Percentiles rank a stretch among this genome's conserved stretches.
phyloP scores from a whole-genome alignment of 2,797 vertebrate genomes.

The Spondyliosoma cantharus region DNA sequence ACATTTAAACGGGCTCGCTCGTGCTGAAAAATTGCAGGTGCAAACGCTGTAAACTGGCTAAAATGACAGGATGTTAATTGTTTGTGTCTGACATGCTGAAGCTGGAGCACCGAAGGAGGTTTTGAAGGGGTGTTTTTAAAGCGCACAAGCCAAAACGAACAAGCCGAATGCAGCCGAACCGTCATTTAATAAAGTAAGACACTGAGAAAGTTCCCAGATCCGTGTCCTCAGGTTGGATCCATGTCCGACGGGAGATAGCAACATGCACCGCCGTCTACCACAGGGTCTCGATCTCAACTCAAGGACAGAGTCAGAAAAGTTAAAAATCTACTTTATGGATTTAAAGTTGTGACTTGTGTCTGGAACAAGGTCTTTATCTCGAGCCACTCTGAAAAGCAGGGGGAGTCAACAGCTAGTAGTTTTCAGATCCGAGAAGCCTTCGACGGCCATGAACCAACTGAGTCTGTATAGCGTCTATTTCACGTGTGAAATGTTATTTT shows the following conservation, averaged over 20 bases:
- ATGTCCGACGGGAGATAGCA: background rate
- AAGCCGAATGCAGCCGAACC: background rate
- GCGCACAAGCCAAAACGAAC: background rate
- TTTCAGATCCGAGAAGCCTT: background rate
- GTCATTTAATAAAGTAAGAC: background rate
- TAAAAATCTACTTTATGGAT: background rate
- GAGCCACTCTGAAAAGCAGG: background rate
- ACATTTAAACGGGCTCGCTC: background rate
- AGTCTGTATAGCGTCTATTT: background rate
- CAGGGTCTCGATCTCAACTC: background rate
- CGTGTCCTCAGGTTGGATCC: background rate
- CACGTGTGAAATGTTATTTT: background rate
- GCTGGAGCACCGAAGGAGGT: background rate
- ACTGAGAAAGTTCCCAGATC: background rate
- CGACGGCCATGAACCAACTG: too few relatives aligned
- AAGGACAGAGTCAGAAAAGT: background rate
- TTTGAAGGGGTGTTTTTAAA: background rate
- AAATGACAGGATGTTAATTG: background rate
- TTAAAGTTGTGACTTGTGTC: background rate
- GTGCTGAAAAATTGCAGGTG: background rate
- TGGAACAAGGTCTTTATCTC: background rate
- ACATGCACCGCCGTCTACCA: background rate
- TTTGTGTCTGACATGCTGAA: background rate
- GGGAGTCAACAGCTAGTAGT: background rate
- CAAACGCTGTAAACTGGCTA: background rate